These are phyloP conservation scores for Elymnias hypermnestra DNA, from an alignment of 1,140 invertebrate species.

Conservation along the genomic window DNA sequence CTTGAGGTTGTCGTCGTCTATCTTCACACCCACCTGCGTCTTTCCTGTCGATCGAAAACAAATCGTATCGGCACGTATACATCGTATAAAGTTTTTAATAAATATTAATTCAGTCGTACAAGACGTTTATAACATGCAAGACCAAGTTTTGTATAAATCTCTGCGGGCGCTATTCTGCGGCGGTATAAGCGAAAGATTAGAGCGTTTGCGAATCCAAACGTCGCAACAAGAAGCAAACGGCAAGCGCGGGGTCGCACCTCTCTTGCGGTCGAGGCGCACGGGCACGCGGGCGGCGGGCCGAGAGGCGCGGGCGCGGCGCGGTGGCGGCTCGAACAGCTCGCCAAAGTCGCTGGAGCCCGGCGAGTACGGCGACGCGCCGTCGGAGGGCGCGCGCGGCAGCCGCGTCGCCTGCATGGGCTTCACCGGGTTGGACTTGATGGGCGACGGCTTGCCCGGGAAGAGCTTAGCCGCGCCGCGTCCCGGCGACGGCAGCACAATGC, in stretches of 20 bases:
- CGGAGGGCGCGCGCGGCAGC: conserved; percentile 23
- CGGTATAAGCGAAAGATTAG: too few relatives aligned
- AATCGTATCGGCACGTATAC: too few relatives aligned
- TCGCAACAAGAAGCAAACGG: too few relatives aligned
- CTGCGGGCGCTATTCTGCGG: too few relatives aligned
- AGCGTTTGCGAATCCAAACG: too few relatives aligned
- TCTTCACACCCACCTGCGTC: conserved; percentile 81
- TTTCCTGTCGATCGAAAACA: too few relatives aligned
- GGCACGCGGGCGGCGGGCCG: too few relatives aligned
- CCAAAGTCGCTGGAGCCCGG: conserved; percentile 89
- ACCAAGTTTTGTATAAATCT: too few relatives aligned
- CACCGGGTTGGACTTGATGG: conserved; percentile 76
- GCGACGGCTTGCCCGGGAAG: conserved; percentile 71
- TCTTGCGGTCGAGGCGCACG: conserved; percentile 24
- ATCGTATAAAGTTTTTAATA: too few relatives aligned
- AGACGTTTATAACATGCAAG: too few relatives aligned
- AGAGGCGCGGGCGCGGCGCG: conserved; percentile 32
- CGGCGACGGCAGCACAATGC: conserved; percentile 70
- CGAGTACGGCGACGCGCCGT: conserved; percentile 87
- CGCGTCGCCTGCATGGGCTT: conserved; percentile 74
- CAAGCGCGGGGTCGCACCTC: conserved; percentile 4
- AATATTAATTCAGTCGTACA: too few relatives aligned
- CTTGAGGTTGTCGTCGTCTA: conserved; percentile 87
- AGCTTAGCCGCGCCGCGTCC: conserved; percentile 68
- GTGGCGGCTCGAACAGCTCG: conserved; percentile 90